phyloP scores from a whole-genome alignment of 2,113 vertebrate genomes.

The Barbus barbus region DNA sequence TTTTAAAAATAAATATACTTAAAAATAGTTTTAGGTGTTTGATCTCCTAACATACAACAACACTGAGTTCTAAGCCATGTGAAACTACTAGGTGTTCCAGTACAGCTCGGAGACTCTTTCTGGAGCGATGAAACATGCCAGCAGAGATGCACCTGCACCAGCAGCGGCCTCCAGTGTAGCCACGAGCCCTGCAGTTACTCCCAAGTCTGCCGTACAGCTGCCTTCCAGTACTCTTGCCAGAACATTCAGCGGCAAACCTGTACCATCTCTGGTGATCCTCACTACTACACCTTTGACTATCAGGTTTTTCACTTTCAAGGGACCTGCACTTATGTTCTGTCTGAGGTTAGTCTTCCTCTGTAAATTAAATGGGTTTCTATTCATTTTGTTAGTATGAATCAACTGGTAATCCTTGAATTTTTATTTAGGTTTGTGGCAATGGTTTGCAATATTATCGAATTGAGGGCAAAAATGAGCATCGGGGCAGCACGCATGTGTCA shows the following conservation, averaged over 20 bases:
- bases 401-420: background rate
- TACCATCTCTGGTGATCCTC: slow-evolving; percentile 74
- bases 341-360: slow-evolving; percentile 11
- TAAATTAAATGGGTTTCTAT: too few species aligned
- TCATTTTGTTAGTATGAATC: too few species aligned
- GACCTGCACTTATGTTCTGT: slow-evolving; percentile 9
- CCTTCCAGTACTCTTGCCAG: slow-evolving; percentile 60
- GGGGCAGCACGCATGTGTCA: slow-evolving; percentile 57
- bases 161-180: slow-evolving; percentile 52
- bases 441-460: slow-evolving; percentile 56
- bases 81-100: background rate
- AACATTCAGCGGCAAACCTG: slow-evolving; percentile 66
- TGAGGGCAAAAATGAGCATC: slow-evolving; percentile 65
- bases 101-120: slow-evolving; percentile 59
- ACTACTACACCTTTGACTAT: slow-evolving; percentile 79
- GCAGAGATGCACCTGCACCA: slow-evolving; percentile 61
- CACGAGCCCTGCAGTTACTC: slow-evolving; percentile 57
- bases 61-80: background rate
- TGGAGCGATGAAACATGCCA: slow-evolving; percentile 65
- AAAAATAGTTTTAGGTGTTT: too few species aligned
- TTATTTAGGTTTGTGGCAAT: slow-evolving; percentile 50
- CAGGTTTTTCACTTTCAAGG: slow-evolving; percentile 65
- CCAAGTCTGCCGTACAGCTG: slow-evolving; percentile 53
- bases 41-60: background rate
- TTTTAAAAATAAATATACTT: background rate